Evolutionary conservation across 2,113 vertebrate genomes (phyloP).

Genomic region (Syngnathus typhle): DNA sequence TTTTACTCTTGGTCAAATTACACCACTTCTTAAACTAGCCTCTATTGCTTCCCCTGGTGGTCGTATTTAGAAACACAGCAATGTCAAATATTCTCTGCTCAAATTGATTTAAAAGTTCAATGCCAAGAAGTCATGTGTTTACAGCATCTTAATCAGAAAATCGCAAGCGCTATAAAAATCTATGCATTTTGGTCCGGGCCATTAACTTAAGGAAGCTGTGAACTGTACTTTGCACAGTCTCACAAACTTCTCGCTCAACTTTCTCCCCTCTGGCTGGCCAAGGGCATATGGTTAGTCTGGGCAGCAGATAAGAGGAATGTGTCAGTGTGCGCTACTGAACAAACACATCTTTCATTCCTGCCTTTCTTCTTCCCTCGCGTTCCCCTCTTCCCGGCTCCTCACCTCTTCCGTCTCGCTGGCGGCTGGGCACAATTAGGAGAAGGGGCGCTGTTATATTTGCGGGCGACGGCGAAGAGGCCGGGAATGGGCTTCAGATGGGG

Average conservation of each 20-base stretch:
- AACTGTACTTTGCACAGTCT: not conserved
- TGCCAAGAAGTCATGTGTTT: not conserved
- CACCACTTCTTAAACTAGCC: too few species aligned
- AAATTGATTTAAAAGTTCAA: not conserved
- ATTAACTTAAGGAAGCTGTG: not conserved
- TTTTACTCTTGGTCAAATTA: too few species aligned
- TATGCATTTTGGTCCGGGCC: not conserved
- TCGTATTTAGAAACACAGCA: not conserved
- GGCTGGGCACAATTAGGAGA: conserved; percentile 62
- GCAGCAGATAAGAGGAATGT: conserved; percentile 87
- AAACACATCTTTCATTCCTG: conserved; percentile 64
- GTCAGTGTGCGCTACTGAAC: conserved; percentile 64
- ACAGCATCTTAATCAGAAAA: not conserved
- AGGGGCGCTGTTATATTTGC: conserved; percentile 50
- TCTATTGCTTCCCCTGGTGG: not conserved
- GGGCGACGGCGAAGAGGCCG: conserved; percentile 48
- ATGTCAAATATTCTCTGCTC: not conserved
- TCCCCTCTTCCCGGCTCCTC: conserved; percentile 23
- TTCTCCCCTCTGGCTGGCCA: conserved; percentile 58
- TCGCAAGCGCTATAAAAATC: not conserved
- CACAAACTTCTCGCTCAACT: conserved; percentile 48
- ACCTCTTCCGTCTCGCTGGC: conserved; percentile 49
- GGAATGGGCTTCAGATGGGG: conserved; percentile 63
- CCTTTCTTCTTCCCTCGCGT: conserved; percentile 36
- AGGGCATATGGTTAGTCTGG: conserved; percentile 83